phyloP scores from a whole-genome alignment of 2,113 vertebrate species.

The Ophiodon elongatus region DNA sequence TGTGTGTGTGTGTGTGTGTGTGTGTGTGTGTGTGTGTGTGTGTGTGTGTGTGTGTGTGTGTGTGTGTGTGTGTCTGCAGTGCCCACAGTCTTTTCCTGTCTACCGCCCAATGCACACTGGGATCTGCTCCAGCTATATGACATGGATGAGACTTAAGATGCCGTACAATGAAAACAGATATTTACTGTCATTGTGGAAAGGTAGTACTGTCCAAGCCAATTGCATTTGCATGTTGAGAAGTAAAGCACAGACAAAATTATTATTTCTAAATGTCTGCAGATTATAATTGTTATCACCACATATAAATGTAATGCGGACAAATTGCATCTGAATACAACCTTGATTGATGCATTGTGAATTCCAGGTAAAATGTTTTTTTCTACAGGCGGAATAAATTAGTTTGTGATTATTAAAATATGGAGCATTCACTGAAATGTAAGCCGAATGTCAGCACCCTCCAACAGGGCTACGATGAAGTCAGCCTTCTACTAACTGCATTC shows the following conservation, averaged over 20 bases:
- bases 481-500: conserved; percentile 21
- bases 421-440: neutral
- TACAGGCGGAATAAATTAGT: neutral
- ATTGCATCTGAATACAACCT: neutral
- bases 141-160: conserved; percentile 48
- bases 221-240: conserved; percentile 18
- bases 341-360: neutral
- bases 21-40: conserved; percentile 13
- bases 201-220: conserved; percentile 10
- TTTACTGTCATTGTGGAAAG: conserved; percentile 48
- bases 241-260: neutral
- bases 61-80: neutral
- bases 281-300: neutral
- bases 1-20: conserved; percentile 12
- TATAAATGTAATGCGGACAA: conserved; percentile 13
- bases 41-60: conserved; percentile 15
- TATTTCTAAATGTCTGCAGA: no score
- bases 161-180: conserved; percentile 66
- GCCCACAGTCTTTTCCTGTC: conserved; percentile 27
- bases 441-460: conserved; percentile 25
- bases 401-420: neutral
- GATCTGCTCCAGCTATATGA: conserved; percentile 65
- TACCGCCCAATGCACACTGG: conserved; percentile 45
- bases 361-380: neutral
- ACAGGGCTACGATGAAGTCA: conserved; percentile 47